Evolutionary conservation across 2,113 vertebrate species (phyloP).

Genomic region (Lycocorax pyrrhopterus): DNA sequence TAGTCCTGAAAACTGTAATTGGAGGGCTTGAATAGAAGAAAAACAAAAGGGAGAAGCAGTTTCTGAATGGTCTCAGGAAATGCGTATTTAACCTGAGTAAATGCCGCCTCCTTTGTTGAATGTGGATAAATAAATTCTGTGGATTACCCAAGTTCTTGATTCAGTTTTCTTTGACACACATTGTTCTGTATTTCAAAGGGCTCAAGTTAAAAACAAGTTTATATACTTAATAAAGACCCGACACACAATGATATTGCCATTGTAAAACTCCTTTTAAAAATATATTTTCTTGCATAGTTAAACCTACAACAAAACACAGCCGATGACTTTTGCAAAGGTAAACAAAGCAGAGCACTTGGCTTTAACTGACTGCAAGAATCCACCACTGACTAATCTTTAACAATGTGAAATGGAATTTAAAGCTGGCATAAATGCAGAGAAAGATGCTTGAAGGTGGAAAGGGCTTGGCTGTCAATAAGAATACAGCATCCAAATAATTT

Average conservation of each 20-base stretch:
- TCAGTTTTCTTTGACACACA: neutral
- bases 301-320: neutral
- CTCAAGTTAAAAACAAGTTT: neutral
- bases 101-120: neutral
- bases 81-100: neutral
- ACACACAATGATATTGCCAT: neutral
- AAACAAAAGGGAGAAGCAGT: neutral
- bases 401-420: neutral
- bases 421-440: neutral
- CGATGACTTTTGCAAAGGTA: neutral
- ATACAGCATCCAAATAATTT: neutral
- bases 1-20: neutral
- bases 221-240: neutral
- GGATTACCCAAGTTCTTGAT: neutral
- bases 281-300: neutral
- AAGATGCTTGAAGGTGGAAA: neutral
- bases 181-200: neutral
- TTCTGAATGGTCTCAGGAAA: neutral
- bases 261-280: neutral
- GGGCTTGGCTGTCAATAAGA: neutral
- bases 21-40: too few species aligned
- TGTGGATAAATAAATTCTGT: neutral
- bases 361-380: neutral
- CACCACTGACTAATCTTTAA: neutral
- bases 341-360: neutral